Conservation (phyloP, 2,113 vertebrate species). For the Phrynosoma platyrhinos region DNA sequence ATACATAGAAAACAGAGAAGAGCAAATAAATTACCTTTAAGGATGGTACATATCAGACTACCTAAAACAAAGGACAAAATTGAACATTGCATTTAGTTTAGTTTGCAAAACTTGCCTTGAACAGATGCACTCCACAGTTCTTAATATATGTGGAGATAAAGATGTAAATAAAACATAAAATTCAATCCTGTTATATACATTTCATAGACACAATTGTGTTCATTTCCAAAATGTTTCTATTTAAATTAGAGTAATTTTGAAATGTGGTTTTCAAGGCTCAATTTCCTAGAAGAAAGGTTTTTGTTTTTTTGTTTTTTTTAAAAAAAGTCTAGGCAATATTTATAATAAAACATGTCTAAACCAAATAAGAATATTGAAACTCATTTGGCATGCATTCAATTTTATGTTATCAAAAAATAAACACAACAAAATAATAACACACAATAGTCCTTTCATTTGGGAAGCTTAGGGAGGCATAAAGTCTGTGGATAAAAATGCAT, state of each 20-base stretch:
- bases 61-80: slow-evolving; percentile 64
- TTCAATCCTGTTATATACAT: slow-evolving; percentile 37
- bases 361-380: not conserved
- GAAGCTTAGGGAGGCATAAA: not conserved
- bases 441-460: not conserved
- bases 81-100: slow-evolving; percentile 52
- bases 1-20: slow-evolving; percentile 66
- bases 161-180: slow-evolving; percentile 50
- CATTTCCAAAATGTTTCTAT: slow-evolving; percentile 44
- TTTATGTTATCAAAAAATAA: slow-evolving; percentile 4
- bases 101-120: slow-evolving; percentile 57
- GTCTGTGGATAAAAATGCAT: not conserved
- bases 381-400: rapidly evolving
- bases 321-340: slow-evolving; percentile 9
- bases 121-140: slow-evolving; percentile 38
- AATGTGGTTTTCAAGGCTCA: not conserved
- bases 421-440: not conserved
- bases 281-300: not conserved
- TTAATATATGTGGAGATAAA: slow-evolving; percentile 51
- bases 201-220: slow-evolving; percentile 30
- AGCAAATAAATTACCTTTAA: slow-evolving; percentile 73
- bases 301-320: no score
- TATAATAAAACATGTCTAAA: not conserved
- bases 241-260: not conserved
- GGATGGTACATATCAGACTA: slow-evolving; percentile 69